phyloP scores from a whole-genome alignment of 2,888 invertebrate species.

The Chamaedrilus cognettii region DNA sequence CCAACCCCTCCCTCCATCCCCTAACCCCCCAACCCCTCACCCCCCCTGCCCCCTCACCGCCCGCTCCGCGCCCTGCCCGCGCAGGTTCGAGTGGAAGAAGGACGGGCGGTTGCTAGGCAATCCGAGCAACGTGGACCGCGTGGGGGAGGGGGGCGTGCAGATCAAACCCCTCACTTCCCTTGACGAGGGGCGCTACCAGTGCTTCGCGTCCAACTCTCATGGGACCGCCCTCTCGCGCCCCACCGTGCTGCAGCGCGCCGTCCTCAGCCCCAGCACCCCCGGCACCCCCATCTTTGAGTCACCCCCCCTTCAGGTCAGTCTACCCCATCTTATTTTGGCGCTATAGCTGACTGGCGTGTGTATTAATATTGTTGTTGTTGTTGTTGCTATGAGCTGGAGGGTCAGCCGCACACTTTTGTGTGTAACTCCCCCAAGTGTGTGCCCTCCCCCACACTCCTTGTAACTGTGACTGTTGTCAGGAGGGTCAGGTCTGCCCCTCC shows the following conservation, averaged over 20 bases:
- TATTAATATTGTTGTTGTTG: too few species aligned
- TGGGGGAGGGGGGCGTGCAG: neutral
- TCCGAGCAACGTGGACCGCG: slow-evolving; percentile 1
- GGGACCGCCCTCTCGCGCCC: slow-evolving; percentile 13
- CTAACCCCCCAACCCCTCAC: too few species aligned
- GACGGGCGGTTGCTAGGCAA: slow-evolving; percentile 1
- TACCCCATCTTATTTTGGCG: too few species aligned
- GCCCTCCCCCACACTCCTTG: too few species aligned
- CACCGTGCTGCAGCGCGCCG: slow-evolving; percentile 8
- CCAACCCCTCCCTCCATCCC: too few species aligned
- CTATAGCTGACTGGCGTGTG: too few species aligned
- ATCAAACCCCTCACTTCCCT: neutral
- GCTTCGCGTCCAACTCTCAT: slow-evolving; percentile 8
- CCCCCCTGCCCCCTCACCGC: too few species aligned
- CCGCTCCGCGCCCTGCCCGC: too few species aligned
- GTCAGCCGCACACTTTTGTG: too few species aligned
- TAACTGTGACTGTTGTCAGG: too few species aligned
- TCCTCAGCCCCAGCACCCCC: neutral
- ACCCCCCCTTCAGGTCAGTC: neutral
- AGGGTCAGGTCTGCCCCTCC: neutral
- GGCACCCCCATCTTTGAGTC: neutral
- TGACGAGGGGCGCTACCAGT: slow-evolving; percentile 17
- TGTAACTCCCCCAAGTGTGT: too few species aligned
- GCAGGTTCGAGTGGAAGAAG: slow-evolving; percentile 15
- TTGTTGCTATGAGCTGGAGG: too few species aligned